phyloP scores from a whole-genome alignment of 2,797 vertebrate genomes.

The Tarsius wallacei region DNA sequence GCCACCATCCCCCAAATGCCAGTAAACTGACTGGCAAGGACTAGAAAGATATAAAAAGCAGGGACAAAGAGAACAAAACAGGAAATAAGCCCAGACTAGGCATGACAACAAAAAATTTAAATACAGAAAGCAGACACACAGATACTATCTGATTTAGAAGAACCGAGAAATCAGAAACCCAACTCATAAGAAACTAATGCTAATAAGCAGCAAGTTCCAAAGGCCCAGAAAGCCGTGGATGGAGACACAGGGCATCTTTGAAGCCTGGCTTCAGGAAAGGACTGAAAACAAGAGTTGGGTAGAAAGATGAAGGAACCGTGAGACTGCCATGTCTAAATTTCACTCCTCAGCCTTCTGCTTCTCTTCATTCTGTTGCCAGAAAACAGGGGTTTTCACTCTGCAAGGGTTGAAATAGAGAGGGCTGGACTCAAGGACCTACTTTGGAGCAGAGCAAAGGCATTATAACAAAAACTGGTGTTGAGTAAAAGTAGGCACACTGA shows the following conservation, averaged over 20 bases:
- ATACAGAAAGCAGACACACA: background rate
- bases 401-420: background rate
- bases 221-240: background rate
- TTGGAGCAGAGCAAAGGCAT: background rate
- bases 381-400: background rate
- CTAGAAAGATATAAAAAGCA: background rate
- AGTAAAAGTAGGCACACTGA: background rate
- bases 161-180: background rate
- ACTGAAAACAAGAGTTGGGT: background rate
- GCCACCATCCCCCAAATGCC: background rate
- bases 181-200: too few species aligned
- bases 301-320: background rate
- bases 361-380: background rate
- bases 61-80: background rate
- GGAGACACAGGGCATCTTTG: background rate
- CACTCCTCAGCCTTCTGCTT: too few species aligned
- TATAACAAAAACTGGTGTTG: background rate
- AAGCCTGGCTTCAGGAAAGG: background rate
- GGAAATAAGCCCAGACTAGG: background rate
- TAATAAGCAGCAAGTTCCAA: background rate
- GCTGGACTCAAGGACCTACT: background rate
- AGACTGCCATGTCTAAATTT: background rate
- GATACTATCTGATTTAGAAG: background rate
- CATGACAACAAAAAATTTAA: conserved; percentile 8
- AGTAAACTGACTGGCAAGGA: background rate